Evolutionary conservation across 2,797 vertebrate genomes (phyloP).

Genomic region (Trachurus trachurus): DNA sequence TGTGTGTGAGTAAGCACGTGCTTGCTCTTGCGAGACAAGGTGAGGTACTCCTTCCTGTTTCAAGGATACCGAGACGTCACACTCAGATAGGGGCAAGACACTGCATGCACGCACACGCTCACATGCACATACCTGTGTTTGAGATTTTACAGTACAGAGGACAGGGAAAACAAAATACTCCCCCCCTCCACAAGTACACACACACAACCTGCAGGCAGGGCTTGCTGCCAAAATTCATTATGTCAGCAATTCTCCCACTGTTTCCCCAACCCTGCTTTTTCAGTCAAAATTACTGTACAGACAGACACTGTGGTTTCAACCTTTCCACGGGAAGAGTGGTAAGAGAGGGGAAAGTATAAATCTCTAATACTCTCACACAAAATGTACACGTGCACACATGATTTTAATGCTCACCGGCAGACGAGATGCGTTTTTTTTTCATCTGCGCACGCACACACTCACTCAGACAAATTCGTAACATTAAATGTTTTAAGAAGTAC

Average conservation of each 20-base stretch:
- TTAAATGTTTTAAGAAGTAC: conserved; percentile 85
- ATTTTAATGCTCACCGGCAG: conserved; percentile 80
- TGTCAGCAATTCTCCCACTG: conserved; percentile 55
- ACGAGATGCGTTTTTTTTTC: conserved; percentile 48
- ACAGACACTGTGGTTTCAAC: conserved; percentile 76
- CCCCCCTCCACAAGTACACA: conserved; percentile 70
- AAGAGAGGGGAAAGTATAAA: conserved; percentile 79
- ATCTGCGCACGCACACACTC: conserved; percentile 62
- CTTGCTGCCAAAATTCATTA: conserved; percentile 58
- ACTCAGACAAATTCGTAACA: conserved; percentile 80
- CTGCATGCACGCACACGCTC: conserved; percentile 36
- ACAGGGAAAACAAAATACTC: conserved; percentile 76
- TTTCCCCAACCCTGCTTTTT: conserved; percentile 68
- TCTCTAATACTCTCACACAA: conserved; percentile 79
- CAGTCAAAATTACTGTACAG: conserved; percentile 79
- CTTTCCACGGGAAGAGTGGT: conserved; percentile 77
- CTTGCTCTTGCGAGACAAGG: conserved; percentile 45
- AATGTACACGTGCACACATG: conserved; percentile 79
- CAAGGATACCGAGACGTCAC: conserved; percentile 35
- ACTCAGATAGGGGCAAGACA: conserved; percentile 58
- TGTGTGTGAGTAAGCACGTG: conserved; percentile 27
- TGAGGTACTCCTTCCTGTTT: conserved; percentile 39
- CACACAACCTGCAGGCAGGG: conserved; percentile 71
- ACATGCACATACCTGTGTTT: conserved; percentile 71
- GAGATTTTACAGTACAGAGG: conserved; percentile 84